Conservation (phyloP, 1,140 invertebrate species). For the Parapsyche elsis region DNA sequence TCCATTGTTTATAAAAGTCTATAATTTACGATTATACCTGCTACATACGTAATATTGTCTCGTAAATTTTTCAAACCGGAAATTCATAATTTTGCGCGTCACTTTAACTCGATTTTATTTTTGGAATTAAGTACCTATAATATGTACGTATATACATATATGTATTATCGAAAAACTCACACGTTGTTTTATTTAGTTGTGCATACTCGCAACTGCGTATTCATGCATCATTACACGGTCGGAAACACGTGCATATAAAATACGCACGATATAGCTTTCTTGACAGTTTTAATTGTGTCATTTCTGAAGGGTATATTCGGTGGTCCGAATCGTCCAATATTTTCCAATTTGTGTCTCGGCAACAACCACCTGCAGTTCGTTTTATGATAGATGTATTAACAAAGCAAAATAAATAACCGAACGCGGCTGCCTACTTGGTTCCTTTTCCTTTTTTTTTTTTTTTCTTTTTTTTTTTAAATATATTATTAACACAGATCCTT, state of each 20-base stretch:
- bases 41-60: too few species aligned
- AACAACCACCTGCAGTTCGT: conserved; percentile 46
- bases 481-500: conserved; percentile 37
- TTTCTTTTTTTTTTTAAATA: neutral
- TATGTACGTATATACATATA: too few species aligned
- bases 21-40: too few species aligned
- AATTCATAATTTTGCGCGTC: too few species aligned
- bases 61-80: too few species aligned
- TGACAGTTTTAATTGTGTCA: conserved; percentile 49
- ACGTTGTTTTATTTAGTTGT: too few species aligned
- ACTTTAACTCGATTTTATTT: too few species aligned
- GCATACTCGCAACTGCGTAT: too few species aligned
- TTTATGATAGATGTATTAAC: conserved; percentile 54
- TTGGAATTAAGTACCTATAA: too few species aligned
- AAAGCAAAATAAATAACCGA: conserved; percentile 54
- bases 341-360: conserved; percentile 39
- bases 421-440: conserved; percentile 14
- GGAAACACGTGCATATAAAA: conserved; percentile 17
- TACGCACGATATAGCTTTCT: neutral
- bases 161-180: too few species aligned
- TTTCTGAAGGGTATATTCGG: conserved; percentile 22
- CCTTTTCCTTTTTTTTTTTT: neutral
- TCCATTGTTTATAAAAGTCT: too few species aligned
- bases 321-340: conserved; percentile 11
- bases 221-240: neutral